Evolutionary conservation across 2,113 vertebrate genomes (phyloP), one percentile per base, ranked within the genome.

Genomic region (Corythaixoides concolor): DNA sequence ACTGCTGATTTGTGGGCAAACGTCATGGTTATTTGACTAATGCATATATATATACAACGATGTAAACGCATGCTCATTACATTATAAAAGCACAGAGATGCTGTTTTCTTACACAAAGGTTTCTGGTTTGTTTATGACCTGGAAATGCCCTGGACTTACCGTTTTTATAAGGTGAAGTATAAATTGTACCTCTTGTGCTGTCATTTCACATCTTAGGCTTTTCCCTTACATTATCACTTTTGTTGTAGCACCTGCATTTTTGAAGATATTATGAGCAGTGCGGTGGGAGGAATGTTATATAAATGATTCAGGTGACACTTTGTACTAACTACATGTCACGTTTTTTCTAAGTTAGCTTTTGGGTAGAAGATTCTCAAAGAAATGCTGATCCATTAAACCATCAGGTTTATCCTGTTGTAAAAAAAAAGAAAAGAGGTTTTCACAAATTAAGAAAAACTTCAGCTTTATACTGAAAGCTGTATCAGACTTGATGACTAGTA

Each of bases 231-330:
- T 96, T 96, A 79, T 76, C 89, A 88, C 87, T 89, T 95, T 85
- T 93, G 60, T 89, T 87, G 63, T 56, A 95, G 58, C 89, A 85
- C 81, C 76, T 91, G 85, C 21, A 15, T 81, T 95, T 95, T 70
- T 70, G 20, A 92, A 92, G 95, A 86, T 93, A 95, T 92, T 93
- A 94, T 94, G 93, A 96, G 89, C 81, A 82, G 55, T 58, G 30
- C 2, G 9, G 95, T 96, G 80, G 94, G 94, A 94, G 89, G 95
- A 89, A 66, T 53, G 74, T 96, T 97, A 95, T 26, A 95, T 97
- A 95, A 96, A 91, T 78, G 56, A 85, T 91, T 89, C 77, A 91
- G 81, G 68, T 96, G 87, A 96, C 87, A 97, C 58, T 96, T 94
- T 87, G 87, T 93, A 56, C 93, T 75, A 89, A 72, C 73, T 81